These are phyloP conservation scores for Dendrocopos noguchii DNA, from an alignment of 2,113 vertebrate genomes.

Conservation along the genomic window DNA sequence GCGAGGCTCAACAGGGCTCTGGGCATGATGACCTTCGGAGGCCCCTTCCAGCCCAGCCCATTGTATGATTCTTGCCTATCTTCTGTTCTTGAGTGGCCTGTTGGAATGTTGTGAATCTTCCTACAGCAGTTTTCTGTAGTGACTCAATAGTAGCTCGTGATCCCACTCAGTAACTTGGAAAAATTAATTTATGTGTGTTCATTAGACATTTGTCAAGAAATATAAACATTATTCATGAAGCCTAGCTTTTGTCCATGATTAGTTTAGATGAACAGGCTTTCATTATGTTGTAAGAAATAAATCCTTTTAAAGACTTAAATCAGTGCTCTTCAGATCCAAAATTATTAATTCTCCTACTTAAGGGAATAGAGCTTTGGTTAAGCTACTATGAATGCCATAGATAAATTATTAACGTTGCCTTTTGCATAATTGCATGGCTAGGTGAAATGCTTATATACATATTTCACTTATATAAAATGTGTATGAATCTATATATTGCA, in stretches of 20 bases:
- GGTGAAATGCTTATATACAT: not conserved
- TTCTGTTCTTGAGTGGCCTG: not conserved
- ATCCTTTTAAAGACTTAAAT: slow-evolving; percentile 53
- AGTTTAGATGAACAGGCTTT: slow-evolving; percentile 22
- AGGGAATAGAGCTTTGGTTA: slow-evolving; percentile 21
- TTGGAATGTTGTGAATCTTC: not conserved
- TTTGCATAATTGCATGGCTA: slow-evolving; percentile 20
- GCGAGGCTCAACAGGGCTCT: no score
- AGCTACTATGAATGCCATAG: not conserved
- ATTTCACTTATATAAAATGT: not conserved
- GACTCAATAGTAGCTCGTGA: not conserved
- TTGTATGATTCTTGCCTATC: not conserved
- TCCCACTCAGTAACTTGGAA: not conserved
- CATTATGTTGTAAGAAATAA: slow-evolving; percentile 43
- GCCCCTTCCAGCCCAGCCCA: no score
- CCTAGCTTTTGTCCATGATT: not conserved
- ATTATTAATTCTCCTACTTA: slow-evolving; percentile 49
- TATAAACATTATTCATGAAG: slow-evolving; percentile 35
- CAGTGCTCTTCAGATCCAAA: slow-evolving; percentile 14
- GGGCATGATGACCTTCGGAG: no score
- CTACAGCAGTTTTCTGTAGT: not conserved
- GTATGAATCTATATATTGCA: slow-evolving; percentile 4
- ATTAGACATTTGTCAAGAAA: slow-evolving; percentile 37
- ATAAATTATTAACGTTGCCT: slow-evolving; percentile 31
- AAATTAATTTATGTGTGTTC: slow-evolving; percentile 8